These are phyloP conservation scores for Hyles vespertilio DNA, from an alignment of 1,140 invertebrate genomes.

Conservation along the genomic window DNA sequence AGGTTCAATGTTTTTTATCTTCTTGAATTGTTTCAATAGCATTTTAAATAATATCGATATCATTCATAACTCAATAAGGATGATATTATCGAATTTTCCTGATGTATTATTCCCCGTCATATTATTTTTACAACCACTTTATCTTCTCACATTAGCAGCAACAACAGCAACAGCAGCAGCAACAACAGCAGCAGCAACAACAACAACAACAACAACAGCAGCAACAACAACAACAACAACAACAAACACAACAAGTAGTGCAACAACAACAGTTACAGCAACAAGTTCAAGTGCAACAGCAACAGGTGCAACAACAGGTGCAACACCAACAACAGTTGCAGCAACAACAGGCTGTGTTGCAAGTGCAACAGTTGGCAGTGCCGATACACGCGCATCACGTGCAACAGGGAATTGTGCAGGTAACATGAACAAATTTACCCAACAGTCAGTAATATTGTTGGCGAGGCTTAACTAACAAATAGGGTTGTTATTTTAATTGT, in stretches of 20 bases:
- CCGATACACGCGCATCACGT: constrained; percentile 64
- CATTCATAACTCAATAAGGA: too few species aligned
- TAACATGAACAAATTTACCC: not conserved
- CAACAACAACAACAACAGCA: constrained; percentile 39
- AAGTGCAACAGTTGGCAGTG: constrained; percentile 63
- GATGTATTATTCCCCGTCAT: too few species aligned
- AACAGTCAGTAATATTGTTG: too few species aligned
- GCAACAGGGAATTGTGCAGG: constrained; percentile 49
- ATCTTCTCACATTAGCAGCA: constrained; percentile 1
- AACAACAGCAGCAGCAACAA: constrained; percentile 30
- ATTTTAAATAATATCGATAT: too few species aligned
- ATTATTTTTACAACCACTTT: too few species aligned
- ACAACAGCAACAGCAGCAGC: constrained; percentile 23
- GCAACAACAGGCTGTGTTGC: constrained; percentile 57
- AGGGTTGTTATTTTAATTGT: too few species aligned
- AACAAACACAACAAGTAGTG: constrained; percentile 45
- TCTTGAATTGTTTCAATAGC: too few species aligned
- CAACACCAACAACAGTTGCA: constrained; percentile 44
- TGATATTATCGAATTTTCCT: too few species aligned
- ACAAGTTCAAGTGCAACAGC: constrained; percentile 32
- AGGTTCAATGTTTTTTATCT: too few species aligned
- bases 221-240: constrained; percentile 41
- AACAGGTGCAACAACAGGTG: constrained; percentile 35
- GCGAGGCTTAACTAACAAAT: too few species aligned
- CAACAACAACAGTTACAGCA: constrained; percentile 50